Conservation (phyloP, 2,797 vertebrate species). For the Sphenodon punctatus region DNA sequence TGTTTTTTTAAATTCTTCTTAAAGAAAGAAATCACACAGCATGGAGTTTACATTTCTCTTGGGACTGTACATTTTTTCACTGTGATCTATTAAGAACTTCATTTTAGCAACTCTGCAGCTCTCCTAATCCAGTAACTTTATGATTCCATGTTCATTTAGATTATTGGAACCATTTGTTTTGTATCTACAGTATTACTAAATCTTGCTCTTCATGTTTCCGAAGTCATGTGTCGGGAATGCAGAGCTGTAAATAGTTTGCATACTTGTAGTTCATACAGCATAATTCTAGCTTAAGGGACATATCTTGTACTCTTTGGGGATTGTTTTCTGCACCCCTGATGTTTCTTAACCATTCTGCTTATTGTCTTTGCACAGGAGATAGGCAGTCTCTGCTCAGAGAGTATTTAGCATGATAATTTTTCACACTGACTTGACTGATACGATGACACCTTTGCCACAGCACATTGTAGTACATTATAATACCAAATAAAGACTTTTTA, state of each 20-base stretch:
- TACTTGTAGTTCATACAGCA: slow-evolving; percentile 26
- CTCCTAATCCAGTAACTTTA: slow-evolving; percentile 12
- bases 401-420: neutral
- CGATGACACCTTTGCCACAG: neutral
- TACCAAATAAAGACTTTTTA: neutral
- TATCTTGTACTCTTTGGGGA: slow-evolving; percentile 34
- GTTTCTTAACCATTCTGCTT: slow-evolving; percentile 32
- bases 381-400: neutral
- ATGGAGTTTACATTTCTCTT: slow-evolving; percentile 45
- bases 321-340: neutral
- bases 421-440: slow-evolving; percentile 1
- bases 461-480: neutral
- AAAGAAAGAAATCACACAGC: slow-evolving; percentile 21
- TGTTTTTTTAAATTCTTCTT: slow-evolving; percentile 31
- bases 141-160: slow-evolving; percentile 45
- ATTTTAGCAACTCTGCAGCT: slow-evolving; percentile 22
- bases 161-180: slow-evolving; percentile 45
- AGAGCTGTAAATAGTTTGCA: slow-evolving; percentile 31
- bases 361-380: slow-evolving; percentile 22
- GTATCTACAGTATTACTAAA: neutral
- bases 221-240: slow-evolving; percentile 41
- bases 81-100: neutral
- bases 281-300: slow-evolving; percentile 18
- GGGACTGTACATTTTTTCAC: neutral
- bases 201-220: slow-evolving; percentile 23